phyloP scores from a whole-genome alignment of 2,797 vertebrate species.

The Pseudopleuronectes americanus region DNA sequence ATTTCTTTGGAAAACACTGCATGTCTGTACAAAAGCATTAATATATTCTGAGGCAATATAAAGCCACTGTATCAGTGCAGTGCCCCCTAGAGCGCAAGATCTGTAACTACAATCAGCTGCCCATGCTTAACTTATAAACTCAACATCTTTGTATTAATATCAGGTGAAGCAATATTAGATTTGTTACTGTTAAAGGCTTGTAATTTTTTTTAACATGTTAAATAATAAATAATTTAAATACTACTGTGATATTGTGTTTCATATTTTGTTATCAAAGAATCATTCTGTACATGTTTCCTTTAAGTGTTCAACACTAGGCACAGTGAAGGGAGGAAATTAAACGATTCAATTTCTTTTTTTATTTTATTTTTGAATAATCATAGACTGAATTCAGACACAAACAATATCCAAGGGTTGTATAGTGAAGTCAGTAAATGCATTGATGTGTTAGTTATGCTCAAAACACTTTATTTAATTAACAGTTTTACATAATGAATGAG shows the following conservation, averaged over 20 bases:
- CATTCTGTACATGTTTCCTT: no score
- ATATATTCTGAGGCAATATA: constrained; percentile 7
- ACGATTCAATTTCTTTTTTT: background rate
- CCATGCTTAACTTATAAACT: background rate
- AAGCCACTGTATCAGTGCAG: constrained; percentile 15
- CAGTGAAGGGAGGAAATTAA: constrained; percentile 8
- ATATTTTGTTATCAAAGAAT: background rate
- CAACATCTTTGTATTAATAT: background rate
- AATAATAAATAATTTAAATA: constrained; percentile 20
- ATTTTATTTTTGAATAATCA: constrained; percentile 2
- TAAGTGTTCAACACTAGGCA: background rate
- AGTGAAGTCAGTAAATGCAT: background rate
- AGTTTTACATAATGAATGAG: background rate
- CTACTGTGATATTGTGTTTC: background rate
- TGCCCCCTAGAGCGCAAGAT: constrained; percentile 26
- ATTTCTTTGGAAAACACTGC: background rate
- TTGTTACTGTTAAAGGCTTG: background rate
- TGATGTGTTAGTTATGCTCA: no score
- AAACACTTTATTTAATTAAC: no score
- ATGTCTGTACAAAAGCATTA: constrained; percentile 15
- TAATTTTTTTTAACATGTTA: constrained; percentile 1
- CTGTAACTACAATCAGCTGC: constrained; percentile 32
- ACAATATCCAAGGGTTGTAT: background rate
- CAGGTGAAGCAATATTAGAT: background rate
- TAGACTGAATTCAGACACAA: background rate